phyloP scores from a whole-genome alignment of 2,888 invertebrate species.

The Oasisia sp. region DNA sequence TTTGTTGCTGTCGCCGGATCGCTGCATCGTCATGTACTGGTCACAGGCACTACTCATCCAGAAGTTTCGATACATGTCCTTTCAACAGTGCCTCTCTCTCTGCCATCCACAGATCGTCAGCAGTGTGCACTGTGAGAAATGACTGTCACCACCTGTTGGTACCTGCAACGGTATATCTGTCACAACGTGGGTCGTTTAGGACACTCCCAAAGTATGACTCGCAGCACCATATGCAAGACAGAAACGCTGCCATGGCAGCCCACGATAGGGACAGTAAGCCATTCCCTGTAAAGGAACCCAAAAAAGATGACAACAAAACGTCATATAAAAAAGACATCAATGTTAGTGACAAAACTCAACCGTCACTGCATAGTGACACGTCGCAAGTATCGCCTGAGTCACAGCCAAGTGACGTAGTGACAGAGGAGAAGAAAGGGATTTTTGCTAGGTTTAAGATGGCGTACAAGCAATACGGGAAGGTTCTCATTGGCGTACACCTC shows the following conservation, averaged over 20 bases:
- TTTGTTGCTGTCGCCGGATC: background rate
- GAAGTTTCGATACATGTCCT: background rate
- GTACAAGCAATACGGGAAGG: conserved; percentile 97
- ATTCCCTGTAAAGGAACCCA: background rate
- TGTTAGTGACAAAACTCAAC: background rate
- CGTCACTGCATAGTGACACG: background rate
- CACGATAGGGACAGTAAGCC: background rate
- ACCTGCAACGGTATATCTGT: background rate
- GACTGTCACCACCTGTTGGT: background rate
- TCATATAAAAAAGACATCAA: background rate
- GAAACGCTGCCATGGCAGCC: background rate
- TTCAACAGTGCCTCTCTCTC: background rate
- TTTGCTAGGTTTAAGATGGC: conserved; percentile 88
- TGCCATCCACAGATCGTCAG: background rate
- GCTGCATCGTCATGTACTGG: background rate
- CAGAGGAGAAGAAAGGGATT: conserved; percentile 59
- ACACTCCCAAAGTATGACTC: background rate
- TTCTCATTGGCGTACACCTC: conserved; percentile 91
- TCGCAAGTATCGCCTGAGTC: too few species aligned
- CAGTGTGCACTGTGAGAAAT: background rate
- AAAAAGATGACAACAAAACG: background rate
- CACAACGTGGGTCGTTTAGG: background rate
- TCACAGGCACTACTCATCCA: background rate
- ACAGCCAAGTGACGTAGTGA: background rate
- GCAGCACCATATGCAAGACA: background rate